Conservation (phyloP, 37 sponge, comb jelly and placozoan genomes). For the Tethya wilhelma region DNA sequence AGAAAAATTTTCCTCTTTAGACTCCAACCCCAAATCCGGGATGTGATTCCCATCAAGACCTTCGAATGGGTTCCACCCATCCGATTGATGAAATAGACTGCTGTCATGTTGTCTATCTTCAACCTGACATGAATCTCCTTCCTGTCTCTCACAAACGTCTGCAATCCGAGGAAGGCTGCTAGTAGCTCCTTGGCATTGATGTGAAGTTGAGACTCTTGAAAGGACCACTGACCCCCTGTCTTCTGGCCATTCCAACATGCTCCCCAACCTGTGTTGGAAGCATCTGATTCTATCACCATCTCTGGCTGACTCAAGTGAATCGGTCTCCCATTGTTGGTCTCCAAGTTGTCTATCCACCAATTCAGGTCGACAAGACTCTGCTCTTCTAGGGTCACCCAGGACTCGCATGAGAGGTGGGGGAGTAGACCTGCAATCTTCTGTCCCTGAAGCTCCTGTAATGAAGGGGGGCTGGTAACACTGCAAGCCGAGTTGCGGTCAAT, state of each 20-base stretch:
- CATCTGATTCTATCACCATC: conserved; percentile 46
- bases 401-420: conserved; percentile 26
- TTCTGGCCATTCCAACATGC: conserved; percentile 5
- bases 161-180: conserved; percentile 33
- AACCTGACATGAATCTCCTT: conserved; percentile 1
- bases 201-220: conserved; percentile 24
- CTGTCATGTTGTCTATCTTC: conserved; percentile 32
- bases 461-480: conserved; percentile 14
- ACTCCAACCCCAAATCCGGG: conserved; percentile 28
- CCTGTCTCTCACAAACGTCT: conserved; percentile 18
- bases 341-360: conserved; percentile 25
- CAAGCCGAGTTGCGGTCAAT: conserved; percentile 11
- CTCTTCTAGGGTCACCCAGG: neutral
- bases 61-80: conserved; percentile 44
- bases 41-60: neutral
- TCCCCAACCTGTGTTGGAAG: conserved; percentile 51
- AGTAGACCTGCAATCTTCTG: neutral
- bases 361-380: conserved; percentile 12
- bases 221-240: conserved; percentile 52
- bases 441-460: neutral
- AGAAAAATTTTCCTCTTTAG: neutral
- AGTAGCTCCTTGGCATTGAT: conserved; percentile 57
- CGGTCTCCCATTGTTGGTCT: conserved; percentile 16
- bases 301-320: conserved; percentile 16
- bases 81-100: conserved; percentile 19